phyloP scores from a whole-genome alignment of 2,888 invertebrate genomes.

The Leucophenga maculata region DNA sequence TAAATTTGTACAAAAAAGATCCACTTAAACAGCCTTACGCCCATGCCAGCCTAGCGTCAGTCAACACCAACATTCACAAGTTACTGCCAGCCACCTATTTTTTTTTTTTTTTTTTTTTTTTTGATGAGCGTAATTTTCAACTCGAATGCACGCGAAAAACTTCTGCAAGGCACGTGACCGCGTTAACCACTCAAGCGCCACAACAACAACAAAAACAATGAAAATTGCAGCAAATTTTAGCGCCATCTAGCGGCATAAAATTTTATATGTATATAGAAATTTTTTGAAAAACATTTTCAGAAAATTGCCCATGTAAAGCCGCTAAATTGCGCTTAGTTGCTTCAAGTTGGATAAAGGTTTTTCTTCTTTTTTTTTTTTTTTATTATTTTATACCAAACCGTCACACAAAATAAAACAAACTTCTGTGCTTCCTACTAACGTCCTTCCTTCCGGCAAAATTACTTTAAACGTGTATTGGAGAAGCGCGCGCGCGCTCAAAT shows the following conservation, averaged over 20 bases:
- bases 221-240: too few relatives aligned
- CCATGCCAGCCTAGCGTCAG: neutral
- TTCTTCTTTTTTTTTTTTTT: conserved; percentile 15
- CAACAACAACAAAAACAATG: neutral
- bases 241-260: too few relatives aligned
- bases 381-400: neutral
- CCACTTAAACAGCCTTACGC: neutral
- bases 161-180: conserved; percentile 17
- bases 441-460: neutral
- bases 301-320: conserved; percentile 8
- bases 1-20: neutral
- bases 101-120: too few relatives aligned
- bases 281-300: too few relatives aligned
- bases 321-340: conserved; percentile 7
- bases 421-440: neutral
- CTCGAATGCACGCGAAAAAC: conserved; percentile 16
- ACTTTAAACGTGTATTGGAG: conserved; percentile 26
- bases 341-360: neutral
- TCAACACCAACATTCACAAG: neutral
- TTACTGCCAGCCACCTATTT: neutral
- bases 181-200: conserved; percentile 24
- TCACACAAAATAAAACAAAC: conserved; percentile 13
- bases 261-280: too few relatives aligned
- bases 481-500: conserved; percentile 25
- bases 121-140: conserved; percentile 23